Evolutionary conservation across 2,797 vertebrate species (phyloP), one percentile per base, ranked within the genome.

Genomic region (Picus viridis): DNA sequence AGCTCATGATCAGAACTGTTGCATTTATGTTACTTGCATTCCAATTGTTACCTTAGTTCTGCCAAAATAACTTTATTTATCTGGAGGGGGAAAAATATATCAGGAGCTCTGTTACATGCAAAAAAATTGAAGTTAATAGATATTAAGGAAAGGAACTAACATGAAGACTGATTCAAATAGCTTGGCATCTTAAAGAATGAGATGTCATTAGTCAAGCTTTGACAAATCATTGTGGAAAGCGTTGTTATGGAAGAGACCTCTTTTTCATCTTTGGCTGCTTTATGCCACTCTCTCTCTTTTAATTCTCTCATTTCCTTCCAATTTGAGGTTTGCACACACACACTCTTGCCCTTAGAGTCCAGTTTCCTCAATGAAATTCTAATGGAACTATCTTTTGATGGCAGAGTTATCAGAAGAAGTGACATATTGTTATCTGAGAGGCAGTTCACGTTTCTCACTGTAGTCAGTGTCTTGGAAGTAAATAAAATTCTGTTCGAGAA

Each of bases 401-500:
- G 57, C 34, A n/a, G 30, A 10, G 2, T 65, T 92, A 68, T 36
- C 27, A 91, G 53, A 78, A 54, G 77, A 79, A 12, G 12, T 39
- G 24, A 73, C 16, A 9, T 65, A 18, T 56, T 67, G 43, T 29
- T 88, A 65, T 62, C 62, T 91, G 74, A 91, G 63, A 65, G 49
- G 45, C 67, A 91, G 75, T 72, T 91, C 49, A 71, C 30, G 41
- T 58, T 24, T 90, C 45, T 89, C 73, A 62, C 61, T 89, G 43
- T 57, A 84, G 93, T 78, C 23, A n/a, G 10, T 80, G 62, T 73
- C 54, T 72, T 69, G 18, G 36, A 70, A 86, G 61, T 67, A 95
- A 86, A 47, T 54, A 26, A 93, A 95, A 41, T 83, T 89, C 59
- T 89, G 34, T 49, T 23, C 51, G 45, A 90, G 83, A 95, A 95